These are phyloP conservation scores for Lycaon pictus DNA, from an alignment of 2,113 vertebrate species.

Conservation along the genomic window DNA sequence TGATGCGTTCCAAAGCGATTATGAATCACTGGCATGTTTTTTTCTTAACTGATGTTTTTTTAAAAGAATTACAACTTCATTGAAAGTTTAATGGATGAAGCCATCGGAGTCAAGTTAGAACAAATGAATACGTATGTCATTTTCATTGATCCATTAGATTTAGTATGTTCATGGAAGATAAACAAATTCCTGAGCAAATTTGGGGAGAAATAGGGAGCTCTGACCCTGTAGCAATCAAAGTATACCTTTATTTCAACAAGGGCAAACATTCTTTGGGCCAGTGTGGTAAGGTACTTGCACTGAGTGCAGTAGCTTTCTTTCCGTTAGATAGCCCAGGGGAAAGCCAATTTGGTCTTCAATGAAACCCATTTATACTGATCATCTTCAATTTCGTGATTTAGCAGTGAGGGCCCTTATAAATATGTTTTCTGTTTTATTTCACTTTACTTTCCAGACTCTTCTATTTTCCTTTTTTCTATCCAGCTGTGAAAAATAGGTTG, in stretches of 20 bases:
- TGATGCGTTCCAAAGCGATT: not conserved
- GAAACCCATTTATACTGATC: not conserved
- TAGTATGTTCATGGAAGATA: not conserved
- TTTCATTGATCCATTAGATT: constrained; percentile 28
- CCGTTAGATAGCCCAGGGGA: not conserved
- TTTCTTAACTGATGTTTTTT: not conserved
- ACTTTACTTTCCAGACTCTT: constrained; percentile 49
- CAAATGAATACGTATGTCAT: constrained; percentile 1
- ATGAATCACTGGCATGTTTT: constrained; percentile 21
- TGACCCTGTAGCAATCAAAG: not conserved
- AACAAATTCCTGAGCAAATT: constrained; percentile 50
- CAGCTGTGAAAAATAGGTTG: not conserved
- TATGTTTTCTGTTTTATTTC: constrained; percentile 26
- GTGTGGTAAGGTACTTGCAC: not conserved
- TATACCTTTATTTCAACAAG: constrained; percentile 39
- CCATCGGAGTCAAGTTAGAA: constrained; percentile 28
- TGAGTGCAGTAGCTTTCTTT: not conserved
- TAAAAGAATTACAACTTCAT: constrained; percentile 45
- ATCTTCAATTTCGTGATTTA: constrained; percentile 61
- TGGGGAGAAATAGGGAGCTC: not conserved
- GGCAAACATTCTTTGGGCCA: not conserved
- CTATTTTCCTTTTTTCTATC: not conserved
- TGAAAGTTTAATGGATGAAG: constrained; percentile 39
- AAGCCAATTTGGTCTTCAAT: not conserved
- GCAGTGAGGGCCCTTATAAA: constrained; percentile 10